Conservation (phyloP, 2,113 vertebrate species). For the Podarcis cretensis region DNA sequence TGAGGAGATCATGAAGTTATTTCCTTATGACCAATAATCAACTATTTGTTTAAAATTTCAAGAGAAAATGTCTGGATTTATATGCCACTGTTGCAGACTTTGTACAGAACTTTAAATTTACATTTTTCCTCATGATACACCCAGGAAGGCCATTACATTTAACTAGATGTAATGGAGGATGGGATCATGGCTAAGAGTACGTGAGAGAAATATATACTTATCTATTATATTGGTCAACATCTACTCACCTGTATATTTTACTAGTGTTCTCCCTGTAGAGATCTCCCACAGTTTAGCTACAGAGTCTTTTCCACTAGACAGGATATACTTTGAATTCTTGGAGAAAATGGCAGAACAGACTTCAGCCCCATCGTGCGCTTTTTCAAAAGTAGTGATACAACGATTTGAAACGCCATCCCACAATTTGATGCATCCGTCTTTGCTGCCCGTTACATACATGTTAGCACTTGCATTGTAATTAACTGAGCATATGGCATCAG, state of each 20-base stretch:
- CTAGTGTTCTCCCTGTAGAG: slow-evolving; percentile 92
- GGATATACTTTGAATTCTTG: slow-evolving; percentile 97
- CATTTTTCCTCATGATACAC: neutral
- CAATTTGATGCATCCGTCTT: slow-evolving; percentile 97
- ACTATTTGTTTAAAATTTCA: neutral
- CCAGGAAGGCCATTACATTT: neutral
- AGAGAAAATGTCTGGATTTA: neutral
- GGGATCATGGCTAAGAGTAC: neutral
- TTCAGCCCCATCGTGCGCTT: slow-evolving; percentile 94
- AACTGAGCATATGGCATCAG: slow-evolving; percentile 93
- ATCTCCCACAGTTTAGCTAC: slow-evolving; percentile 99
- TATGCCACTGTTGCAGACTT: neutral
- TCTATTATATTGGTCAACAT: neutral
- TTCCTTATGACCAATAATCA: neutral
- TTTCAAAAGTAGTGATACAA: slow-evolving; percentile 95
- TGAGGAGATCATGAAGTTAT: neutral
- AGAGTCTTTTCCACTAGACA: slow-evolving; percentile 98
- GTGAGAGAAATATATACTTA: neutral
- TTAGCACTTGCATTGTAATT: slow-evolving; percentile 93
- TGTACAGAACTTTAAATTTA: neutral
- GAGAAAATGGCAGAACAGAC: slow-evolving; percentile 98
- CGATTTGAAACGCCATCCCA: slow-evolving; percentile 98
- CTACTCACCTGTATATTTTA: slow-evolving; percentile 94
- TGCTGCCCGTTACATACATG: slow-evolving; percentile 95
- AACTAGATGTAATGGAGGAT: neutral